These are phyloP conservation scores for Brachystomella parvula DNA, from an alignment of 1,140 invertebrate genomes.

Conservation along the genomic window DNA sequence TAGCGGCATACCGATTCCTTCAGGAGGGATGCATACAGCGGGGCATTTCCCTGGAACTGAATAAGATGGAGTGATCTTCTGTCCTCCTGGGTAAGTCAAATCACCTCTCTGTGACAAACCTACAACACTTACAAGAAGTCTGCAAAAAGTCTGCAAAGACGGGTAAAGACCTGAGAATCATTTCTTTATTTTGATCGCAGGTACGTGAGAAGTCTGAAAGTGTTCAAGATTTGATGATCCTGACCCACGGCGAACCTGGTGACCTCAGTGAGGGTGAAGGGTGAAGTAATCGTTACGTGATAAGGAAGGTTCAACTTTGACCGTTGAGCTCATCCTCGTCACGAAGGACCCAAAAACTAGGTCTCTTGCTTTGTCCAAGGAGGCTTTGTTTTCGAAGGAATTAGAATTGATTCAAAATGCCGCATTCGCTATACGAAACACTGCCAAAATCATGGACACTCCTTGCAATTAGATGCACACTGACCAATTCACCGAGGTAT, in stretches of 20 bases:
- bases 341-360: conserved; percentile 2
- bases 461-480: conserved; percentile 80
- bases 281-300: conserved; percentile 52
- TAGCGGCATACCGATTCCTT: no score
- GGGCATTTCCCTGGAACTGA: no score
- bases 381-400: conserved; percentile 46
- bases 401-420: conserved; percentile 54
- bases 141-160: no score
- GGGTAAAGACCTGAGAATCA: no score
- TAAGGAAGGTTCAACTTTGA: conserved; percentile 12
- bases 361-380: conserved; percentile 15
- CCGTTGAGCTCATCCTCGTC: conserved; percentile 39
- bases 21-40: no score
- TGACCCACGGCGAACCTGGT: conserved; percentile 59
- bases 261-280: conserved; percentile 51
- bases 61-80: no score
- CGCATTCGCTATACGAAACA: conserved; percentile 57
- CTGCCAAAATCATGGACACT: conserved; percentile 71
- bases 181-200: conserved; percentile 37
- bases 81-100: no score
- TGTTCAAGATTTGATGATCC: conserved; percentile 63
- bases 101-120: no score
- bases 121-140: no score
- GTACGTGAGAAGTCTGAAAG: conserved; percentile 63
- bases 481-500: conserved; percentile 64